Evolutionary conservation across 2,113 vertebrate genomes (phyloP).

Genomic region (Semicossyphus pulcher): DNA sequence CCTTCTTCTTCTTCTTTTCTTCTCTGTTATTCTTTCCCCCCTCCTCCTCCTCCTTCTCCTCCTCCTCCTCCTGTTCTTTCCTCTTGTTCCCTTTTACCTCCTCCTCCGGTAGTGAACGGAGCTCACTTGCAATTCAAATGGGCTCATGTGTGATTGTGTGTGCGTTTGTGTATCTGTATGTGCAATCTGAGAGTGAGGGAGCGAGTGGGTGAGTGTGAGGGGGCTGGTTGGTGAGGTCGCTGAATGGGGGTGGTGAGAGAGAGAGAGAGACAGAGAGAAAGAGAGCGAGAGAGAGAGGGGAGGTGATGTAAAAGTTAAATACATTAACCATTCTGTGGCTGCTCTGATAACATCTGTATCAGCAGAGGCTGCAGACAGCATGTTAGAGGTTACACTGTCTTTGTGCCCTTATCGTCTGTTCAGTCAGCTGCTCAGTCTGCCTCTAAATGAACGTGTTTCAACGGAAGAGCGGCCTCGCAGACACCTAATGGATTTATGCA

Average conservation of each 20-base stretch:
- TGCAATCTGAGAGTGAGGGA: slow-evolving; percentile 71
- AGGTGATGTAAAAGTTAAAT: slow-evolving; percentile 68
- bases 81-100: slow-evolving; percentile 64
- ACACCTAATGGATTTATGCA: slow-evolving; percentile 51
- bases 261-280: slow-evolving; percentile 23
- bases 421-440: slow-evolving; percentile 33
- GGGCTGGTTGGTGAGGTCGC: slow-evolving; percentile 69
- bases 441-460: slow-evolving; percentile 49
- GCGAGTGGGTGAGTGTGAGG: slow-evolving; percentile 69
- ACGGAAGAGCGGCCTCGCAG: slow-evolving; percentile 21
- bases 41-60: slow-evolving; percentile 8
- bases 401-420: slow-evolving; percentile 56
- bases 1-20: slow-evolving; percentile 18
- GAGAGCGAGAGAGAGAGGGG: slow-evolving; percentile 30
- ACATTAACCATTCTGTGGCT: slow-evolving; percentile 48
- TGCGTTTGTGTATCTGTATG: slow-evolving; percentile 63
- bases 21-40: slow-evolving; percentile 11
- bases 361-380: slow-evolving; percentile 20
- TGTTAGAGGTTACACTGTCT: slow-evolving; percentile 67
- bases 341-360: slow-evolving; percentile 65
- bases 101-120: slow-evolving; percentile 47
- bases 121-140: slow-evolving; percentile 75
- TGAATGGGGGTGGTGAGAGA: slow-evolving; percentile 66
- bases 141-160: slow-evolving; percentile 66
- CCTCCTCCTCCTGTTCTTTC: slow-evolving; percentile 22